Percentiles rank a stretch among this genome's conserved stretches.
These are phyloP conservation scores for Fragum sueziense DNA, from an alignment of 2,888 invertebrate genomes.

Conservation along the genomic window DNA sequence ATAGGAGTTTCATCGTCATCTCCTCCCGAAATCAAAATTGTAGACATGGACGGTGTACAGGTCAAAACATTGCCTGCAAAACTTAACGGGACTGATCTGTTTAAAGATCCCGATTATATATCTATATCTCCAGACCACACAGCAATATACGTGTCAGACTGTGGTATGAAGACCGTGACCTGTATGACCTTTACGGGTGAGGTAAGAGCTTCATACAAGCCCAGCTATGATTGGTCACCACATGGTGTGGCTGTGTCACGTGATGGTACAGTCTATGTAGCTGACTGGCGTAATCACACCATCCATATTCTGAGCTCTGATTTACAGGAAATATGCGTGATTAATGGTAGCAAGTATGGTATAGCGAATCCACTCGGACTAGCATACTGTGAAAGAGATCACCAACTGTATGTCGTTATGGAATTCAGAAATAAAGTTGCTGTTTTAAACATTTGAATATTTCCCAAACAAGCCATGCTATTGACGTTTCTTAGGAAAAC, in stretches of 20 bases:
- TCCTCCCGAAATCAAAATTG: background rate
- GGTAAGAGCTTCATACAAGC: background rate
- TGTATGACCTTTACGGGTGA: background rate
- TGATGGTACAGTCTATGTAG: background rate
- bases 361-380: background rate
- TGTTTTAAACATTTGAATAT: too few relatives aligned
- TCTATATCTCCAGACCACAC: background rate
- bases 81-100: background rate
- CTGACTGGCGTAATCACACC: background rate
- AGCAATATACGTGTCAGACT: slow-evolving; percentile 2
- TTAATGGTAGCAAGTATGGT: background rate
- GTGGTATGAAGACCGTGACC: background rate
- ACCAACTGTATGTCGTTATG: background rate
- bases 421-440: too few relatives aligned
- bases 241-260: background rate
- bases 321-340: background rate
- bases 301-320: background rate
- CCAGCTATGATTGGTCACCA: background rate
- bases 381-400: background rate
- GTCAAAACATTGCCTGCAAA: background rate
- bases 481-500: too few relatives aligned
- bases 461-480: too few relatives aligned
- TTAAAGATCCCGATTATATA: background rate
- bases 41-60: background rate
- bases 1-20: background rate